These are phyloP conservation scores for Tetheella fluctuosa DNA, from an alignment of 2,888 invertebrate genomes.

Conservation along the genomic window DNA sequence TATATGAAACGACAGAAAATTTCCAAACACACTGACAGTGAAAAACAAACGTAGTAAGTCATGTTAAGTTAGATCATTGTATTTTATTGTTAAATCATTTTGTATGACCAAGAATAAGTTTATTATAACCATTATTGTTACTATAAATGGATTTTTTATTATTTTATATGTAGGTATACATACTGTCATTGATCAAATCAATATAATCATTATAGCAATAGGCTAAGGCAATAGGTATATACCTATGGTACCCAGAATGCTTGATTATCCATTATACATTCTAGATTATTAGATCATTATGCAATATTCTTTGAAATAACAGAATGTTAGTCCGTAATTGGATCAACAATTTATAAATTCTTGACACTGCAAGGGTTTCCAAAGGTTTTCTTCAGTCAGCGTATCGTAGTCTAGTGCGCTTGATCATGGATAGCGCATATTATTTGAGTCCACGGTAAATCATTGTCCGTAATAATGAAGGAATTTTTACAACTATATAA, in stretches of 20 bases:
- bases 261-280: no score
- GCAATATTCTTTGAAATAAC: constrained; percentile 2
- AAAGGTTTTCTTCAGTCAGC: constrained; percentile 1
- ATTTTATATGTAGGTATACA: no score
- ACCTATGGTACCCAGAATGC: no score
- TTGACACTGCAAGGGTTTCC: constrained; percentile 9
- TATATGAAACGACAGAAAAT: constrained; percentile 88
- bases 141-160: neutral
- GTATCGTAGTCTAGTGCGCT: neutral
- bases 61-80: neutral
- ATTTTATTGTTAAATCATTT: constrained; percentile 1
- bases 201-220: no score
- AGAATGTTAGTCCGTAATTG: neutral
- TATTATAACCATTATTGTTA: neutral
- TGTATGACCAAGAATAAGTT: neutral
- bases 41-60: no score
- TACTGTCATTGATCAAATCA: no score
- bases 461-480: neutral
- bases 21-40: neutral
- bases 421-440: neutral
- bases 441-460: neutral
- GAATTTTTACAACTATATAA: neutral
- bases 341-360: constrained; percentile 2
- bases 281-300: no score
- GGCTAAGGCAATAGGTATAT: no score